Percentiles rank a stretch among this genome's conserved stretches.
These are phyloP conservation scores for Diadegma fenestrale DNA, from an alignment of 2,888 invertebrate genomes.

Conservation along the genomic window DNA sequence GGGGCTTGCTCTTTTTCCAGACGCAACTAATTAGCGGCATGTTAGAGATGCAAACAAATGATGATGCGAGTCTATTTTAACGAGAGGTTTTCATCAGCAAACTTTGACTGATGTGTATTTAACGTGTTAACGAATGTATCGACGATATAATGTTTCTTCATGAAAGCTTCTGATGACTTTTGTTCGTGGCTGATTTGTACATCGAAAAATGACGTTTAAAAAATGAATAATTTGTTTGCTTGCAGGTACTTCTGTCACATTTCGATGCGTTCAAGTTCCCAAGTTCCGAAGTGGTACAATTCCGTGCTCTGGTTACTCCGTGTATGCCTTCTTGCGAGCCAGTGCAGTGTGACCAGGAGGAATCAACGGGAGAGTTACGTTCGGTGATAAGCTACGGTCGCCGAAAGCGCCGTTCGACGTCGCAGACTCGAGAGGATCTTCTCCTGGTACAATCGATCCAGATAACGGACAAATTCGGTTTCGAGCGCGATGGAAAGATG, in stretches of 20 bases:
- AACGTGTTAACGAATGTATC: not conserved
- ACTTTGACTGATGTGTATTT: not conserved
- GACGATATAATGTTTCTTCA: not conserved
- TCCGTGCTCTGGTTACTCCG: conserved; percentile 97
- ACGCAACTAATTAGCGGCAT: conserved; percentile 2
- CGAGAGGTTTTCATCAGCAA: not conserved
- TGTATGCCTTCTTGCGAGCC: conserved; percentile 97
- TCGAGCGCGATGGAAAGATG: conserved; percentile 87
- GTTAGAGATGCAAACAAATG: too few relatives aligned
- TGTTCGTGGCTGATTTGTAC: too few relatives aligned
- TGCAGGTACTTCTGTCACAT: conserved; percentile 93
- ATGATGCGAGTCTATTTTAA: too few relatives aligned
- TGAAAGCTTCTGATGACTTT: not conserved
- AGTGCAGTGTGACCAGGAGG: conserved; percentile 94
- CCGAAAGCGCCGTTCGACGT: conserved; percentile 88
- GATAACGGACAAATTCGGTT: conserved; percentile 96
- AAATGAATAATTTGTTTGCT: conserved; percentile 78
- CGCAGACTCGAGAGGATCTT: conserved; percentile 90
- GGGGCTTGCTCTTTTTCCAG: not conserved
- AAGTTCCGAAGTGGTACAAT: conserved; percentile 97
- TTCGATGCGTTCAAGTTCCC: conserved; percentile 99
- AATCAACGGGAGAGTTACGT: conserved; percentile 93
- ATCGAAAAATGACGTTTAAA: too few relatives aligned
- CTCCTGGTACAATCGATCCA: conserved; percentile 96
- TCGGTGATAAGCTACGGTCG: conserved; percentile 94